Evolutionary conservation across 2,888 invertebrate species (phyloP).

Genomic region (Tenthredo scrophulariae): DNA sequence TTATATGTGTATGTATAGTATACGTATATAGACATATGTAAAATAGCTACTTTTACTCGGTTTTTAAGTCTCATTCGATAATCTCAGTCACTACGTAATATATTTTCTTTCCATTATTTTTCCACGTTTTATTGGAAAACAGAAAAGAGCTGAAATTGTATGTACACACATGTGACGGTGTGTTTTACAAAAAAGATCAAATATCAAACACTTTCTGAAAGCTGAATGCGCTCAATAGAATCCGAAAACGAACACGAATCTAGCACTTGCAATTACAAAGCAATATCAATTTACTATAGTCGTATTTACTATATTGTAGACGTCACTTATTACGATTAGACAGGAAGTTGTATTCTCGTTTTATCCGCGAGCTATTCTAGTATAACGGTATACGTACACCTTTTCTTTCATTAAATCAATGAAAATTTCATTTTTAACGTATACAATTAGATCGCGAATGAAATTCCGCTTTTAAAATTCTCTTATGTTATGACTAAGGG

Average conservation of each 20-base stretch:
- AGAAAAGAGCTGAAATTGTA: background rate
- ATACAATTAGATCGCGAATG: background rate
- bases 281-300: slow-evolving; percentile 17
- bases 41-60: background rate
- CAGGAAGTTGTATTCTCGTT: slow-evolving; percentile 13
- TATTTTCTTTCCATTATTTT: background rate
- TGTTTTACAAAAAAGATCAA: background rate
- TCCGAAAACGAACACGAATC: background rate
- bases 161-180: background rate
- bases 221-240: background rate
- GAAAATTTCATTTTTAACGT: background rate
- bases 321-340: background rate
- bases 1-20: background rate
- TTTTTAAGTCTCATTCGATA: background rate
- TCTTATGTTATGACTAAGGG: background rate
- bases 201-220: background rate
- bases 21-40: background rate
- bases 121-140: background rate
- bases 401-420: background rate
- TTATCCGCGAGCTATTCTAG: background rate
- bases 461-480: background rate
- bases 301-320: slow-evolving; percentile 13
- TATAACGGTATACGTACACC: background rate
- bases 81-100: background rate
- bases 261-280: slow-evolving; percentile 15